These are phyloP conservation scores for Mystacides longicornis DNA, from an alignment of 2,888 invertebrate genomes.

Conservation along the genomic window DNA sequence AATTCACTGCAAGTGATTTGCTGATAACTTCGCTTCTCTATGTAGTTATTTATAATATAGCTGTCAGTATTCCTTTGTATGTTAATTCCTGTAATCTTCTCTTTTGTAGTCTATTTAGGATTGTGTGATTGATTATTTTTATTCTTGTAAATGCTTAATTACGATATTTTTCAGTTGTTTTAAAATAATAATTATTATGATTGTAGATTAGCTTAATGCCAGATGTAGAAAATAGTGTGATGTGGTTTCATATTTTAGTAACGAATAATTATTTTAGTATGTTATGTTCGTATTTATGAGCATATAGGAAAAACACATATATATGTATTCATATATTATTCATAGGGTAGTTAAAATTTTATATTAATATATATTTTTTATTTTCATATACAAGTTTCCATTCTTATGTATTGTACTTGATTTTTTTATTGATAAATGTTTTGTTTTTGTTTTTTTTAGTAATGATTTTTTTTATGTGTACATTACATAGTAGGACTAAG, in stretches of 20 bases:
- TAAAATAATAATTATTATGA: background rate
- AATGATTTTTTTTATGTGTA: background rate
- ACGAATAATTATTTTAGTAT: background rate
- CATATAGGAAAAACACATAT: too few relatives aligned
- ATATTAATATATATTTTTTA: slow-evolving; percentile 1
- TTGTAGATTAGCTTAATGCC: background rate
- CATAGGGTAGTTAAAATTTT: background rate
- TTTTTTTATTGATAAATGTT: background rate
- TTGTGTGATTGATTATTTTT: slow-evolving; percentile 1
- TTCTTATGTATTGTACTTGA: slow-evolving; percentile 2
- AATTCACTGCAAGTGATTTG: background rate
- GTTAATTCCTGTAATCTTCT: slow-evolving; percentile 1
- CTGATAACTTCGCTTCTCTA: background rate
- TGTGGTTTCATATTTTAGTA: slow-evolving; percentile 17
- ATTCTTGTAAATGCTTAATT: slow-evolving; percentile 1
- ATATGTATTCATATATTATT: background rate
- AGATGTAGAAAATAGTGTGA: slow-evolving; percentile 19
- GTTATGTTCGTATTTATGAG: background rate
- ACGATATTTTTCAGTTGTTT: background rate
- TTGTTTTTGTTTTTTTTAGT: slow-evolving; percentile 2
- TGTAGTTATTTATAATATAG: background rate
- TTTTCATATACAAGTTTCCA: background rate
- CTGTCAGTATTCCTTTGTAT: slow-evolving; percentile 2
- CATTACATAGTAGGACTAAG: background rate
- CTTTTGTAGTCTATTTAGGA: background rate